Evolutionary conservation across 1,140 invertebrate species (phyloP), one percentile per base, ranked within the genome.

Genomic region (Pseudachorutes palmiensis): DNA sequence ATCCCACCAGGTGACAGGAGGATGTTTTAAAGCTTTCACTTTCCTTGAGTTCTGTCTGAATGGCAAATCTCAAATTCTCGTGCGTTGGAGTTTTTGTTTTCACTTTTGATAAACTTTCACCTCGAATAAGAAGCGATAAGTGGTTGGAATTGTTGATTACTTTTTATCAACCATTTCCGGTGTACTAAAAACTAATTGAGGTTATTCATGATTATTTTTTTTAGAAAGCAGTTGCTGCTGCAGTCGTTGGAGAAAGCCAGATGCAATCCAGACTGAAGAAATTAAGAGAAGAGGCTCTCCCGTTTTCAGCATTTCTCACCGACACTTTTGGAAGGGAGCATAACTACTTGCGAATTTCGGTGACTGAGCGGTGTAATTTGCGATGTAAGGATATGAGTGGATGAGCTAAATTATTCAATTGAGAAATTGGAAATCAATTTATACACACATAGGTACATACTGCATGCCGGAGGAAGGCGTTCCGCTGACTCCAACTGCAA

Each of bases 401-500:
- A 62, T 36, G 49, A 60, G 59, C 12, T 58, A n/a, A 30, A 26
- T 58, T 57, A 22, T 60, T 68, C 30, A 57, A 49, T 66, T 64
- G 62, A 70, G 68, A 68, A 68, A 66, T 62, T 67, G 67, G 45
- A 60, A 69, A 26, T 66, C 33, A 68, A 22, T 58, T 65, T 65
- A 61, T 65, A 69, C 68, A 57, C 71, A 76, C 75, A 61, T 31
- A 94, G 91, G 91, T 80, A 83, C 86, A 61, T 98, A 98, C 77
- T 98, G 95, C 78, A 98, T 98, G 95, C 95, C 95, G 28, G 88
- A 86, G 41, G 92, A 96, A 79, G 97, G 97, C 28, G 91, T 98
- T 59, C 80, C 85, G 41, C 79, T 99, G 31, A 87, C 89, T 45
- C 81, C 85, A 65, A 87, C 86, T 73, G 77, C 83, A 22, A 81